Evolutionary conservation across 2,113 vertebrate species (phyloP), one percentile per base, ranked within the genome.

Genomic region (Myrmophylax atrothorax): DNA sequence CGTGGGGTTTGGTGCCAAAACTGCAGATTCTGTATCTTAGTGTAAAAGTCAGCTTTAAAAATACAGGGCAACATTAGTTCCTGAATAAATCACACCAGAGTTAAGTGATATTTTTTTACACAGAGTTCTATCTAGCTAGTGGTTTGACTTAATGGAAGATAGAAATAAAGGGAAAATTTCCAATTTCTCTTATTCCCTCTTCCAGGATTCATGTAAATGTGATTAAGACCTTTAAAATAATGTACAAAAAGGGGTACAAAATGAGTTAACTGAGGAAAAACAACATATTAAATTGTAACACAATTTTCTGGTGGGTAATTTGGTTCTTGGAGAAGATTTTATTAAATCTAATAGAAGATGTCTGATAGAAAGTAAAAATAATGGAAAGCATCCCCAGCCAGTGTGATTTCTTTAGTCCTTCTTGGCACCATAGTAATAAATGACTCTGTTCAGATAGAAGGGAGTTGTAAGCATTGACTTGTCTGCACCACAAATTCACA

Each of bases 281-380:
- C 10, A 84, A 75, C 22, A 49, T 13, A 46, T 10, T 68, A 84
- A 68, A 66, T 50, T 56, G 42, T 37, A 78, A 72, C 20, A 70
- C 16, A 9, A 11, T 60, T 75, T 87, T 78, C 38, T 58, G 31
- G 3, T 84, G 90, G 24, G 31, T 40, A 89, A 93, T 74, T 74
- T 87, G 55, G 10, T 56, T 84, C 31, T 87, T 81, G 28, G 47
- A 81, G 49, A 89, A 68, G 22, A 42, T 91, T 64, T 25, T 42
- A 35, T 73, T 87, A 75, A 91, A 68, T 42, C 58, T 82, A 83
- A 84, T 50, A 85, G 42, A 81, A 78, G 24, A 63, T 53, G 16
- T 73, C 66, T 89, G 23, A 58, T 53, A 79, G 52, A 84, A 94
- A 67, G 9, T 84, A 91, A 69, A 72, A 95, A 64, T 66, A 95